Evolutionary conservation across 2,888 invertebrate genomes (phyloP).

Genomic region (Lypha dubia): DNA sequence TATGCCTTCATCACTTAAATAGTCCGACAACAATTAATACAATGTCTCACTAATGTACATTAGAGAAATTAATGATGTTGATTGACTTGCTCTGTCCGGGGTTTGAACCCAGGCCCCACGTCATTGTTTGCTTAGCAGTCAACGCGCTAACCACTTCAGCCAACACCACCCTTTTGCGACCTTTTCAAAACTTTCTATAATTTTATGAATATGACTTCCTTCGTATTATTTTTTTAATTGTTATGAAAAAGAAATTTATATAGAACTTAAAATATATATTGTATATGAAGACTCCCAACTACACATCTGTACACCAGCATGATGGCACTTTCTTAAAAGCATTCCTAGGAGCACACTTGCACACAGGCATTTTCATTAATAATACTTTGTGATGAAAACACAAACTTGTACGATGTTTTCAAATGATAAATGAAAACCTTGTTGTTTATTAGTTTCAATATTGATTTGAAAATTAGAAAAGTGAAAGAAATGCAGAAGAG

Average conservation of each 20-base stretch:
- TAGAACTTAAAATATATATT: neutral
- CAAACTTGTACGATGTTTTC: slow-evolving; percentile 58
- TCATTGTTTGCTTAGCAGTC: no score
- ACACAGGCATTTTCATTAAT: slow-evolving; percentile 18
- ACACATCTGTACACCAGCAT: slow-evolving; percentile 5
- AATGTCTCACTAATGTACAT: no score
- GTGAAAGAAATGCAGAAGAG: slow-evolving; percentile 46
- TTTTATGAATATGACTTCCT: neutral
- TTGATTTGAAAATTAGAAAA: slow-evolving; percentile 70
- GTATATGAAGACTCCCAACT: neutral
- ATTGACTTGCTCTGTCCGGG: no score
- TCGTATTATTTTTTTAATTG: neutral
- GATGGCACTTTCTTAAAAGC: neutral
- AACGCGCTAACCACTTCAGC: no score
- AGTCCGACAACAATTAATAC: no score
- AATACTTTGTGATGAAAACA: slow-evolving; percentile 60
- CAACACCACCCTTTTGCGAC: no score
- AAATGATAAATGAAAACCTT: slow-evolving; percentile 64
- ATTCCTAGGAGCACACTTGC: neutral
- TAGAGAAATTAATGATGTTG: no score
- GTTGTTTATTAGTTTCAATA: slow-evolving; percentile 71
- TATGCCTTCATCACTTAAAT: no score
- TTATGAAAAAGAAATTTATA: neutral
- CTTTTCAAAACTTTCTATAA: no score
- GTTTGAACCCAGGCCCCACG: no score